Conservation (phyloP, 1,140 invertebrate genomes). For the Drosophila ambigua region DNA sequence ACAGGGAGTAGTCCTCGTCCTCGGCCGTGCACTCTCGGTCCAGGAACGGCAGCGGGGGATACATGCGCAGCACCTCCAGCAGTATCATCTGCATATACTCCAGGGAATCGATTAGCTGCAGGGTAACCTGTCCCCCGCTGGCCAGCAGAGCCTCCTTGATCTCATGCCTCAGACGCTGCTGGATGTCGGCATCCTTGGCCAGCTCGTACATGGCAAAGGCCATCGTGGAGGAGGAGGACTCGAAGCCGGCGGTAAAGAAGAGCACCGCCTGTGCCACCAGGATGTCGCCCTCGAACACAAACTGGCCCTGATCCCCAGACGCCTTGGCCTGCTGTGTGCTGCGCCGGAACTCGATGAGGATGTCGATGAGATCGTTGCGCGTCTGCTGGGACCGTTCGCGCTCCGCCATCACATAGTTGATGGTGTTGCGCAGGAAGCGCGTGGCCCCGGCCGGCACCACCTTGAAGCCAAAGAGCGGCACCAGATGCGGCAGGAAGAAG, state of each 20-base stretch:
- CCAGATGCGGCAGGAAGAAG: slow-evolving; percentile 83
- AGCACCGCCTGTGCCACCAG: slow-evolving; percentile 87
- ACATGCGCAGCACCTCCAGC: slow-evolving; percentile 86
- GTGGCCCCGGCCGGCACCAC: slow-evolving; percentile 59
- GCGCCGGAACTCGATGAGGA: slow-evolving; percentile 72
- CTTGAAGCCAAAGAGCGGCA: slow-evolving; percentile 68
- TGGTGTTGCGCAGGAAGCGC: slow-evolving; percentile 72
- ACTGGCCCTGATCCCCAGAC: slow-evolving; percentile 23
- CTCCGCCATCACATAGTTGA: slow-evolving; percentile 82
- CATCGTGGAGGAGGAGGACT: slow-evolving; percentile 84
- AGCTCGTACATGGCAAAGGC: slow-evolving; percentile 85
- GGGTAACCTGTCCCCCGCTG: slow-evolving; percentile 78
- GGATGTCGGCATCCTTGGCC: slow-evolving; percentile 83
- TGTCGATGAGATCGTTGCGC: slow-evolving; percentile 84
- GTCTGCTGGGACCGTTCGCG: slow-evolving; percentile 64
- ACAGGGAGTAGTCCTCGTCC: slow-evolving; percentile 46
- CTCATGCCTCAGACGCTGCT: slow-evolving; percentile 84
- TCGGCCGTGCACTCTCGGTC: slow-evolving; percentile 84
- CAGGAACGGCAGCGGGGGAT: slow-evolving; percentile 86
- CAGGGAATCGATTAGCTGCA: slow-evolving; percentile 83
- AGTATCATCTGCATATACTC: slow-evolving; percentile 84
- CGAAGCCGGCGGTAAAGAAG: slow-evolving; percentile 87
- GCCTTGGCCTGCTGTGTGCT: slow-evolving; percentile 49
- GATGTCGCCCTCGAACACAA: slow-evolving; percentile 76
- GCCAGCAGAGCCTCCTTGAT: slow-evolving; percentile 80